These are phyloP conservation scores for Alaudala cheleensis DNA, from an alignment of 2,113 vertebrate species.

Conservation along the genomic window DNA sequence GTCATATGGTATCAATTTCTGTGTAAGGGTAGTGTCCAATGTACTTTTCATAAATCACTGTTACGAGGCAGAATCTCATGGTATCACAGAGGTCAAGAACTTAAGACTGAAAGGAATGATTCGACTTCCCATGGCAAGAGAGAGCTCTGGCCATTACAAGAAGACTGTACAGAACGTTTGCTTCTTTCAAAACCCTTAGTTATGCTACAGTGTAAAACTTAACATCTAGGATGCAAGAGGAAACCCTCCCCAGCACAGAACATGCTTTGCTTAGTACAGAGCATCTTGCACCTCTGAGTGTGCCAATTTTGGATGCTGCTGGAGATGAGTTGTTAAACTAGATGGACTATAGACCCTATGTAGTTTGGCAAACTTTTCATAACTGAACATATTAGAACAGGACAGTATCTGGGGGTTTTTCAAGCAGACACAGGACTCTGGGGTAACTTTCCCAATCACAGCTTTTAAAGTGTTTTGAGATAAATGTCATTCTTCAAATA, in stretches of 20 bases:
- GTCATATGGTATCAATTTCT: background rate
- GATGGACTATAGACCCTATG: background rate
- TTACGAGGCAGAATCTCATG: background rate
- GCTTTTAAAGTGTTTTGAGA: background rate
- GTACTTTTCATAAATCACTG: background rate
- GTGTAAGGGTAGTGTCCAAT: fast-evolving
- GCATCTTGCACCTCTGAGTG: background rate
- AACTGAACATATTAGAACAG: background rate
- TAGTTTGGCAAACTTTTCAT: background rate
- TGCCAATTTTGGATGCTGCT: background rate
- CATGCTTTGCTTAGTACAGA: background rate
- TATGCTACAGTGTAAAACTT: background rate
- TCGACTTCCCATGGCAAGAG: background rate
- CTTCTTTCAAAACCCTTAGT: background rate
- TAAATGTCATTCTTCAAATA: background rate
- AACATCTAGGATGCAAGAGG: background rate
- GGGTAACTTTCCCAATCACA: background rate
- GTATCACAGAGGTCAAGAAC: background rate
- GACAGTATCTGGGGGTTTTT: background rate
- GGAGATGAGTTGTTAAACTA: background rate
- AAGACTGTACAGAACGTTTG: background rate
- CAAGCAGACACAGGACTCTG: background rate
- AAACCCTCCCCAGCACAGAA: background rate
- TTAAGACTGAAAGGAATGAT: background rate
- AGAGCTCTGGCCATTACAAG: background rate